Evolutionary conservation across 2,113 vertebrate species (phyloP).

Genomic region (Oncorhynchus nerka): DNA sequence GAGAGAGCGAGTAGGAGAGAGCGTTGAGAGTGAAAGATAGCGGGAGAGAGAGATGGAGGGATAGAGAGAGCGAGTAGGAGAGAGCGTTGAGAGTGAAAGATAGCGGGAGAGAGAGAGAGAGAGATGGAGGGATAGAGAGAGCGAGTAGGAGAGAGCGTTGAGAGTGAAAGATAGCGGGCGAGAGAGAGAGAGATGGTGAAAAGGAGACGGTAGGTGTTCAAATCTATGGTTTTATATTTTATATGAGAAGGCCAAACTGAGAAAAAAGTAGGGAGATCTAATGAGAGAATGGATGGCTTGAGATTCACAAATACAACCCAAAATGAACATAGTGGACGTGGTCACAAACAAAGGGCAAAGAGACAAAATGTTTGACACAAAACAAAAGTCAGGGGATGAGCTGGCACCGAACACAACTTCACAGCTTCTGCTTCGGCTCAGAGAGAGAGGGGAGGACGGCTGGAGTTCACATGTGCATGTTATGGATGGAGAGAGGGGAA

Average conservation of each 20-base stretch:
- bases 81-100: too few species aligned
- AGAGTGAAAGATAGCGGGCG: too few species aligned
- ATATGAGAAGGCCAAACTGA: too few species aligned
- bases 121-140: background rate
- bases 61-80: too few species aligned
- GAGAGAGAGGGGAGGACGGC: conserved; percentile 4
- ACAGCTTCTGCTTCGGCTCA: background rate
- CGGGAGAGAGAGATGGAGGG: too few species aligned
- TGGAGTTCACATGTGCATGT: background rate
- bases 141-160: too few species aligned
- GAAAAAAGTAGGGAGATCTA: background rate
- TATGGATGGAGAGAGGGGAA: background rate
- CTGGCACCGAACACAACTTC: background rate
- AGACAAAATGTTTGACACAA: background rate
- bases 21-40: too few species aligned
- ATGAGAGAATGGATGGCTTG: background rate
- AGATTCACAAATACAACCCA: too few species aligned
- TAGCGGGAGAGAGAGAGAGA: background rate
- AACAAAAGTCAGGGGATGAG: background rate
- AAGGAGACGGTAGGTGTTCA: background rate
- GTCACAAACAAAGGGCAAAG: background rate
- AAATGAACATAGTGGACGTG: background rate
- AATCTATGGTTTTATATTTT: too few species aligned
- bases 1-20: too few species aligned
- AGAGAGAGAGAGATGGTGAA: too few species aligned